A percentile compares a stretch with the other conserved stretches of the same genome.
Conservation (phyloP, 2,797 vertebrate species). For the Catharus ustulatus region DNA sequence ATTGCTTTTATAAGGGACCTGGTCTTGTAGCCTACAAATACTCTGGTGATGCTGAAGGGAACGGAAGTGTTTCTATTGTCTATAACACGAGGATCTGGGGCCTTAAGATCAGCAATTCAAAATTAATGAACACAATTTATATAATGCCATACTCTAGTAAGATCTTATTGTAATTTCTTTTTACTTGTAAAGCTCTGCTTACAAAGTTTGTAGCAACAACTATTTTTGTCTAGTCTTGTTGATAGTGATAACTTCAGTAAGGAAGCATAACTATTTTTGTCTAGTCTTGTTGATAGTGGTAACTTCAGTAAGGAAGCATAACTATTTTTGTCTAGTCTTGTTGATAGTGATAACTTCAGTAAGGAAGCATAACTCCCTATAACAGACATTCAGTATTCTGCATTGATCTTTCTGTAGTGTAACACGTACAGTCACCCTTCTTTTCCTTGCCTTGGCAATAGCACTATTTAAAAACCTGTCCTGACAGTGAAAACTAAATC, state of each 20-base stretch:
- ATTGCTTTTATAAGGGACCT: not conserved
- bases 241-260: not conserved
- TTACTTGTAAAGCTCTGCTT: not conserved
- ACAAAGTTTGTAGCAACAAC: not conserved
- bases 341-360: not conserved
- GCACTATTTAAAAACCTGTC: not conserved
- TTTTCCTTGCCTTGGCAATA: not conserved
- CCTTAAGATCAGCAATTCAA: not conserved
- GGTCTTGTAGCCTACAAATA: not conserved
- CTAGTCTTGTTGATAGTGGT: fast-evolving
- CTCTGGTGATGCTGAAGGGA: not conserved
- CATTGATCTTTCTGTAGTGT: not conserved
- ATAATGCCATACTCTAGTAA: not conserved
- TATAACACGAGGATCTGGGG: not conserved
- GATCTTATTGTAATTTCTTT: not conserved
- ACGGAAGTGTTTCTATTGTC: not conserved
- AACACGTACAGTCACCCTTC: not conserved
- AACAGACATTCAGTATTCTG: not conserved
- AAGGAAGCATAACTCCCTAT: fast-evolving
- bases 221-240: not conserved
- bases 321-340: not conserved
- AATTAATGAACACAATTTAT: not conserved
- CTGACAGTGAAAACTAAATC: not conserved
- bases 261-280: not conserved
- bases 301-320: too few species aligned